Base-by-base conservation (phyloP, 2,888 invertebrate genomes). In the Harpalus rubripes region DNA sequence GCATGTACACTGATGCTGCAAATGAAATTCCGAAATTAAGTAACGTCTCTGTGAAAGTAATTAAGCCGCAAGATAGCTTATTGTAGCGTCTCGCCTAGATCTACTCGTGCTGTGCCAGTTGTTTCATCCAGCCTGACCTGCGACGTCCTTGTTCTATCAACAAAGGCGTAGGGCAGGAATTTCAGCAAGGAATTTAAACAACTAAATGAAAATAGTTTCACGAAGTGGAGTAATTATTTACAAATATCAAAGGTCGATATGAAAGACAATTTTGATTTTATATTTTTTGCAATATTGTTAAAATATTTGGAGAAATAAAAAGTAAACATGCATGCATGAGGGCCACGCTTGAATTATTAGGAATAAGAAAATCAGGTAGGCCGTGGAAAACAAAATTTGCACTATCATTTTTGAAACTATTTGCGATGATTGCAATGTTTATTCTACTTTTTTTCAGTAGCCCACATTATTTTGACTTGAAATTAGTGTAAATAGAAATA, bases 11-110 rank as follows among this genome's bases (percentile, higher is more conserved):
- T 88, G 88, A 88, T 88, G 88, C 88, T 87, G 88, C 89, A 91
- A 91, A 91, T 91, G 91, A 91, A 91, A 91, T 91, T 91, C 90
- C 91, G 86, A 90, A 91, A 91, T 91, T 90, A 90, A 91, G 90
- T 89, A 89, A 89, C 89, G 89, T 88, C 88, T 87, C 87, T 87
- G 87, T 88, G 80, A 85, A 87, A 87, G 90, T 90, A 91, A 91
- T 91, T 91, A 90, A 90, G 90, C 89, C 89, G 88, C 89, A 89
- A 90, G 90, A 90, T 90, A 88, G 90, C 90, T 90, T 90, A 90
- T 90, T 90, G 90, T 89, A 88, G 87, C 88, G 86, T 86, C 85
- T 85, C 84, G 84, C 85, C 63, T 32, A 32, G 32, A 32, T 32
- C 32, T 22, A 22, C 22, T 22, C 22, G 22, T 22, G 22, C 22